These are phyloP conservation scores for Pangasius krempfi DNA, from an alignment of 2,797 vertebrate genomes.

Conservation along the genomic window DNA sequence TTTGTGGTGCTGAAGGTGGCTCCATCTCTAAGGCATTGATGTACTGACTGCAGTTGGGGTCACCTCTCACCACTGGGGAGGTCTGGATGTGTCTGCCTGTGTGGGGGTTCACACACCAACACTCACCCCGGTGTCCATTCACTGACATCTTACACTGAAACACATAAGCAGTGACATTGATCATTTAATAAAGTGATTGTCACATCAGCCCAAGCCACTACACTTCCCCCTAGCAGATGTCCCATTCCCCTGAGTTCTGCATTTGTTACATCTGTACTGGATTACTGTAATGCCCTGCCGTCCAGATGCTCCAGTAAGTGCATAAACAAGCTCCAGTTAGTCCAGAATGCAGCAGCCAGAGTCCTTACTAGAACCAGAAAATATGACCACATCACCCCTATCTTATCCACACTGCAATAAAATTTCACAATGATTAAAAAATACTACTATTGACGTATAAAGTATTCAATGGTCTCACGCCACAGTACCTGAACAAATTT, in stretches of 20 bases:
- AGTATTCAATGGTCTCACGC: too few species aligned
- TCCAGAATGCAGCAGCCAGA: background rate
- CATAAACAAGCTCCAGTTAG: too few species aligned
- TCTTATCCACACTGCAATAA: background rate
- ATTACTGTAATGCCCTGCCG: too few species aligned
- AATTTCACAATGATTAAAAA: too few species aligned
- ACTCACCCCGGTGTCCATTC: slow-evolving; percentile 93
- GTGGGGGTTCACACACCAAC: slow-evolving; percentile 95
- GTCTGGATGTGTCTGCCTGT: slow-evolving; percentile 86
- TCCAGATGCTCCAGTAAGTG: too few species aligned
- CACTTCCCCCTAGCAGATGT: background rate
- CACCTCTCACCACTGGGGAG: slow-evolving; percentile 88
- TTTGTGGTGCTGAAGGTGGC: slow-evolving; percentile 68
- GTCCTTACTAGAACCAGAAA: background rate
- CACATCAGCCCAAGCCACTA: background rate
- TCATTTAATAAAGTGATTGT: background rate
- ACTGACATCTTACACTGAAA: slow-evolving; percentile 96
- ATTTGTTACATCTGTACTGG: too few species aligned
- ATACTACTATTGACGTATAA: too few species aligned
- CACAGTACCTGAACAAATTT: too few species aligned
- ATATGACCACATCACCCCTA: background rate
- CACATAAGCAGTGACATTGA: background rate
- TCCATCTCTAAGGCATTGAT: slow-evolving; percentile 77
- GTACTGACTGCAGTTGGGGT: slow-evolving; percentile 95
- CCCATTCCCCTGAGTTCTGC: background rate